Percentiles rank a stretch among this genome's conserved stretches.
These are phyloP conservation scores for Catocala sponsa DNA, from an alignment of 2,888 invertebrate species.

Conservation along the genomic window DNA sequence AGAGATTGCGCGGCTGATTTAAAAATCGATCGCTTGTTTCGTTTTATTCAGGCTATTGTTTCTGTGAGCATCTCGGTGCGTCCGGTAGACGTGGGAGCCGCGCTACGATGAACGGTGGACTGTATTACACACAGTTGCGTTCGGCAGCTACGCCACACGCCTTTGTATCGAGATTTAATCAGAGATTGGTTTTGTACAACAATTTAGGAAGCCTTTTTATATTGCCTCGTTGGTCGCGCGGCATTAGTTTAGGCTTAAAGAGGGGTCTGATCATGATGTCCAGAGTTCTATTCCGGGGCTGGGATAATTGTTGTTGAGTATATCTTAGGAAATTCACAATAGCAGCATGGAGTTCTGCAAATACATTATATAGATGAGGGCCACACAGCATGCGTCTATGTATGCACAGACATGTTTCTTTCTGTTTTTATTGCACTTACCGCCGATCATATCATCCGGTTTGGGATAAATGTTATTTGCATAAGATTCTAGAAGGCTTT, in stretches of 20 bases:
- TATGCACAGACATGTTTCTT: too few species aligned
- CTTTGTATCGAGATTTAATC: slow-evolving; percentile 50
- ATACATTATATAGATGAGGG: too few species aligned
- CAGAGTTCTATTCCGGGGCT: too few species aligned
- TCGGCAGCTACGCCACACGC: slow-evolving; percentile 71
- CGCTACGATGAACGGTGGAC: slow-evolving; percentile 53
- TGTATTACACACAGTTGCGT: slow-evolving; percentile 84
- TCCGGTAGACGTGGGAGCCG: slow-evolving; percentile 54
- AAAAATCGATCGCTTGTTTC: slow-evolving; percentile 73
- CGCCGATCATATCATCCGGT: too few species aligned
- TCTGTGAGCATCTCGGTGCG: slow-evolving; percentile 46
- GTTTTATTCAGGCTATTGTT: slow-evolving; percentile 73
- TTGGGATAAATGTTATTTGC: too few species aligned
- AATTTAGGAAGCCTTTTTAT: slow-evolving; percentile 11
- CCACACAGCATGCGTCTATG: too few species aligned
- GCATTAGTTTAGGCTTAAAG: too few species aligned
- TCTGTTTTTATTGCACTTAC: too few species aligned
- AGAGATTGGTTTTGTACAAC: slow-evolving; percentile 41
- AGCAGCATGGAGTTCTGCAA: too few species aligned
- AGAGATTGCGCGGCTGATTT: slow-evolving; percentile 79
- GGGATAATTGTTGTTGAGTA: too few species aligned
- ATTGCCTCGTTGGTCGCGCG: background rate
- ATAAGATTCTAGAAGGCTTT: too few species aligned
- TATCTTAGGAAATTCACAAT: too few species aligned
- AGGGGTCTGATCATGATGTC: background rate